These are phyloP conservation scores for Theocolax elegans DNA, from an alignment of 1,140 invertebrate species.

Conservation along the genomic window DNA sequence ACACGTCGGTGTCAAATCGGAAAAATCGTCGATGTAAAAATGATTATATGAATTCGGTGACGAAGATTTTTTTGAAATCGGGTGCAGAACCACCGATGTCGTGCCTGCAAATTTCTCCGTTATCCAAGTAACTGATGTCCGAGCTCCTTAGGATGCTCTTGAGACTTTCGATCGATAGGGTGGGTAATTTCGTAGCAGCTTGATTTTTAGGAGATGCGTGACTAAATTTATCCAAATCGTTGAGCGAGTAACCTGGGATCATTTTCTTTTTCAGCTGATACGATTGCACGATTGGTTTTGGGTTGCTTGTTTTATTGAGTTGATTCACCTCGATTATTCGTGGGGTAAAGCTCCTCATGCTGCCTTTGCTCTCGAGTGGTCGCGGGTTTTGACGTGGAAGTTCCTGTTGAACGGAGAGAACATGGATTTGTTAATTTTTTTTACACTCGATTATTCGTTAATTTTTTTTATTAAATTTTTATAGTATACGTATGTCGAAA, in stretches of 20 bases:
- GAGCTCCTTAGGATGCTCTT: conserved; percentile 56
- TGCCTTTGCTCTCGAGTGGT: conserved; percentile 47
- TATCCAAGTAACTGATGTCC: conserved; percentile 56
- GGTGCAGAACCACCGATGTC: conserved; percentile 66
- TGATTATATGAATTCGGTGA: conserved; percentile 68
- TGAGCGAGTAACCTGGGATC: conserved; percentile 65
- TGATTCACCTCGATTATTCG: conserved; percentile 56
- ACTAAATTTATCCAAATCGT: conserved; percentile 63
- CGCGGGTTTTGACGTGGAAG: background rate
- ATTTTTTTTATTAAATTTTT: too few species aligned
- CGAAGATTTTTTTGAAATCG: conserved; percentile 70
- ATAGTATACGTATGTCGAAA: too few species aligned
- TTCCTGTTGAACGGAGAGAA: background rate
- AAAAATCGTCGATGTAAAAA: too few species aligned
- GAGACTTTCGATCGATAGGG: conserved; percentile 56
- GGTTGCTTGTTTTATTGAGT: background rate
- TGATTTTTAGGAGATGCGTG: background rate
- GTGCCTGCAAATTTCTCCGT: conserved; percentile 59
- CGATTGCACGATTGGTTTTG: conserved; percentile 57
- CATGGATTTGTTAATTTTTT: too few species aligned
- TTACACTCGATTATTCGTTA: too few species aligned
- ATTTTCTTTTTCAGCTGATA: conserved; percentile 59
- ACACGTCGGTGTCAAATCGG: too few species aligned
- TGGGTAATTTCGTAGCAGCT: conserved; percentile 42
- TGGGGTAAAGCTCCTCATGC: conserved; percentile 61